These are phyloP conservation scores for Hyla sarda DNA, from an alignment of 2,113 vertebrate genomes.

Conservation along the genomic window DNA sequence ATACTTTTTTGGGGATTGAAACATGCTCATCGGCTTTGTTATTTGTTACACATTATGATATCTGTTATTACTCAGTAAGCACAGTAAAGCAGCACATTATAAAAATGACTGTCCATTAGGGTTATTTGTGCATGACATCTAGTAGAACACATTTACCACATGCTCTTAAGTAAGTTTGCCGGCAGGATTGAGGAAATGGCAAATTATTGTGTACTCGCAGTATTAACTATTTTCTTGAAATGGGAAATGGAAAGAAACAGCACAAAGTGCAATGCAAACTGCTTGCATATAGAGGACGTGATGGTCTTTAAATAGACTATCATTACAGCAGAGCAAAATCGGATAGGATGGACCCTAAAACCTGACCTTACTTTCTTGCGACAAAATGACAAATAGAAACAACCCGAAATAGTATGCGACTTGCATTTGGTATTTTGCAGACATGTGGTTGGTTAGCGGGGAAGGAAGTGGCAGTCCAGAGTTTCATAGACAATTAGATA, in stretches of 20 bases:
- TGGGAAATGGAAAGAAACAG: too few species aligned
- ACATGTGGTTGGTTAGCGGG: too few species aligned
- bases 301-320: too few species aligned
- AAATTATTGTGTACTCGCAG: neutral
- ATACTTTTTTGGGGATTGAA: neutral
- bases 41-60: neutral
- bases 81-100: neutral
- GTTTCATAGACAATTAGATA: too few species aligned
- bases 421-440: neutral
- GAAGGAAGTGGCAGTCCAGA: too few species aligned
- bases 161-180: neutral
- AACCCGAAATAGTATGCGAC: neutral
- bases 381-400: neutral
- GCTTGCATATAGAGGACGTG: neutral
- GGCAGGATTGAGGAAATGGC: neutral
- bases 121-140: neutral
- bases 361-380: neutral
- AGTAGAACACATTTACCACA: neutral
- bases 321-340: neutral
- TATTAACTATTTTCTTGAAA: neutral
- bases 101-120: constrained; percentile 16
- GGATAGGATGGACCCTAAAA: neutral
- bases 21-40: neutral
- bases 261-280: neutral
- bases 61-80: neutral